These are phyloP conservation scores for Euura saliciscinereae DNA, from an alignment of 1,140 invertebrate species.

Conservation along the genomic window DNA sequence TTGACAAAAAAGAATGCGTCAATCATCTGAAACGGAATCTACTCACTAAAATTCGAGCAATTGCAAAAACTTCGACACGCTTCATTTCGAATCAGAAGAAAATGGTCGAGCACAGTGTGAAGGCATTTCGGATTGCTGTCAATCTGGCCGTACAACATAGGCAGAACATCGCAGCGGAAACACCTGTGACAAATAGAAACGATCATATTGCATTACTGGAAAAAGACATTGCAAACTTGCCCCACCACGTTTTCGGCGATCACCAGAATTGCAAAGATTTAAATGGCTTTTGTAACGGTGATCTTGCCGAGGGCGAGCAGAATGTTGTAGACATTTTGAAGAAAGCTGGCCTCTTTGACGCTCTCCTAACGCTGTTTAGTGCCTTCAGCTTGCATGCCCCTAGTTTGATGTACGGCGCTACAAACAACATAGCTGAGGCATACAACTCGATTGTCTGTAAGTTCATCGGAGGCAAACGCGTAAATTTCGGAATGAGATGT, in stretches of 20 bases:
- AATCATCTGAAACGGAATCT: too few species aligned
- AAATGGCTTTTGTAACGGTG: conserved; percentile 6
- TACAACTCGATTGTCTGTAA: conserved; percentile 44
- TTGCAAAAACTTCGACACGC: too few species aligned
- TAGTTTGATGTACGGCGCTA: conserved; percentile 32
- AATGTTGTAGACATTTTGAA: conserved; percentile 14
- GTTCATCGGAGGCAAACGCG: conserved; percentile 43
- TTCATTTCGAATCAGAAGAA: too few species aligned
- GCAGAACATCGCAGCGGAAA: not conserved
- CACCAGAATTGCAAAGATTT: conserved; percentile 18
- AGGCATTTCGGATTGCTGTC: too few species aligned
- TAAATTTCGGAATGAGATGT: conserved; percentile 32
- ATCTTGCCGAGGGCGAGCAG: not conserved
- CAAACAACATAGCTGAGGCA: conserved; percentile 39
- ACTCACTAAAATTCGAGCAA: too few species aligned
- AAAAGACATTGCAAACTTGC: conserved; percentile 20
- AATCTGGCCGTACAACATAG: too few species aligned
- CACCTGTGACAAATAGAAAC: not conserved
- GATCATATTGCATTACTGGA: conserved; percentile 12
- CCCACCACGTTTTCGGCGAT: conserved; percentile 30
- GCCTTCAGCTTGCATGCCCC: conserved; percentile 16
- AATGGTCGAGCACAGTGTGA: too few species aligned
- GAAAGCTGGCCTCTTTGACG: too few species aligned
- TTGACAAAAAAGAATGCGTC: too few species aligned
- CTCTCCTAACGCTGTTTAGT: too few species aligned